phyloP scores from a whole-genome alignment of 2,797 vertebrate species.

The Buceros bicornis region DNA sequence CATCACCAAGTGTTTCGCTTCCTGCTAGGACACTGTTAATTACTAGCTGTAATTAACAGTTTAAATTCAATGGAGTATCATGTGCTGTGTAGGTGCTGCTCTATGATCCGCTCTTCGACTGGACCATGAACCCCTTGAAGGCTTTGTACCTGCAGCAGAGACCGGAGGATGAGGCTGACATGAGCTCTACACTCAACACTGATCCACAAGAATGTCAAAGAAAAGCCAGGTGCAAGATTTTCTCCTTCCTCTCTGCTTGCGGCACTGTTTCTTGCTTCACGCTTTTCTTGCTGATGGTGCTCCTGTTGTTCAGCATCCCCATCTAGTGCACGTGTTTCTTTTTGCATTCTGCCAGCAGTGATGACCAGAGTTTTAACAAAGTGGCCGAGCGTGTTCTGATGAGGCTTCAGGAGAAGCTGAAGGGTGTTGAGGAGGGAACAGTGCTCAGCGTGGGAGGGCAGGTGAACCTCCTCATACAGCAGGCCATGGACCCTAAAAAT shows the following conservation, averaged over 20 bases:
- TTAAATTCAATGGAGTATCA: not conserved
- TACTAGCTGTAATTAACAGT: not conserved
- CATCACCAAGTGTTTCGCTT: not conserved
- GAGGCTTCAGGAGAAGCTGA: conserved; percentile 97
- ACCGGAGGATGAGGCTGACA: conserved; percentile 92
- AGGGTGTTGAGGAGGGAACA: conserved; percentile 94
- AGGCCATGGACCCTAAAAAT: conserved; percentile 97
- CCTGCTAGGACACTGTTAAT: not conserved
- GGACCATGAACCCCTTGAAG: conserved; percentile 99
- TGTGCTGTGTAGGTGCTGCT: conserved; percentile 88
- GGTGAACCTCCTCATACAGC: conserved; percentile 98
- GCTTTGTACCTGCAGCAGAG: conserved; percentile 93
- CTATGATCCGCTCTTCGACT: conserved; percentile 97
- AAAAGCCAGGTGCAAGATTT: conserved; percentile 83
- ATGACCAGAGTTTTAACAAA: conserved; percentile 94
- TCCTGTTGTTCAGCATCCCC: not conserved
- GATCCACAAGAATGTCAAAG: conserved; percentile 84
- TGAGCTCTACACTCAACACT: conserved; percentile 84
- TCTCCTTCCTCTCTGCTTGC: not conserved
- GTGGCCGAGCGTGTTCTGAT: conserved; percentile 96
- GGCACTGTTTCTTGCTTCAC: not conserved
- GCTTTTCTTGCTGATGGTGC: not conserved
- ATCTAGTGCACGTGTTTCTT: not conserved
- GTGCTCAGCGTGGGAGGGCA: conserved; percentile 95
- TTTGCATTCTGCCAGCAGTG: conserved; percentile 71